Evolutionary conservation across 64 coral and sea anemone species (phyloP).

Genomic region (Porites australiensis): DNA sequence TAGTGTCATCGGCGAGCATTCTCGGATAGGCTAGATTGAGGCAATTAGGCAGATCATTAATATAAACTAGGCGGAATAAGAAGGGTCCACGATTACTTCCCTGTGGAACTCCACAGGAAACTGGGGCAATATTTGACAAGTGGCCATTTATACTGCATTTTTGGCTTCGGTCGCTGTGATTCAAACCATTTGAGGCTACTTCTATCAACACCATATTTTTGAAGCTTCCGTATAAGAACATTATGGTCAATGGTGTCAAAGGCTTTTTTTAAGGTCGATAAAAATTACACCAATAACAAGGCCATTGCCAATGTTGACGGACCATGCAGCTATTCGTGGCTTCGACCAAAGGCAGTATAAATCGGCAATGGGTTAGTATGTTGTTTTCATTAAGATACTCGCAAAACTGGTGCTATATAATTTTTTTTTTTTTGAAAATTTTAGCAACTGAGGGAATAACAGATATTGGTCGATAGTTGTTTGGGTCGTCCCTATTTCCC

Average conservation of each 20-base stretch:
- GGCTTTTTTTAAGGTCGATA: conserved; percentile 35
- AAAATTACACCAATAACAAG: conserved; percentile 12
- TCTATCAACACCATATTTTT: neutral
- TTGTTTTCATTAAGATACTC: neutral
- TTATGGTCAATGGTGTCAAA: neutral
- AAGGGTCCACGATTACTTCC: conserved; percentile 5
- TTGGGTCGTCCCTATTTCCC: neutral
- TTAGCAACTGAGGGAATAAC: conserved; percentile 11
- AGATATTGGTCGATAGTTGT: conserved; percentile 1
- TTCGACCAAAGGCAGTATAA: conserved; percentile 23
- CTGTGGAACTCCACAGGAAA: conserved; percentile 26
- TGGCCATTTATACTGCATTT: conserved; percentile 36
- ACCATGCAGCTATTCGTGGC: conserved; percentile 18
- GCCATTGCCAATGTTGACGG: conserved; percentile 11
- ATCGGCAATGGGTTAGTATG: conserved; percentile 5
- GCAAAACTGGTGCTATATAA: neutral
- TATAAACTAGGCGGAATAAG: conserved; percentile 18
- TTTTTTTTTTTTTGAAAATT: conserved; percentile 13
- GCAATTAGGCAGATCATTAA: conserved; percentile 45
- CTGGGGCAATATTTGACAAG: neutral
- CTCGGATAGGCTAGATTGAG: neutral
- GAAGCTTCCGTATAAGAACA: neutral
- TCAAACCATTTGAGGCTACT: conserved; percentile 33
- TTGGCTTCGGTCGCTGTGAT: conserved; percentile 21
- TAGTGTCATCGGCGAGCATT: conserved; percentile 37